Conservation (phyloP, 2,113 vertebrate species). For the Hydrochoerus hydrochaeris region DNA sequence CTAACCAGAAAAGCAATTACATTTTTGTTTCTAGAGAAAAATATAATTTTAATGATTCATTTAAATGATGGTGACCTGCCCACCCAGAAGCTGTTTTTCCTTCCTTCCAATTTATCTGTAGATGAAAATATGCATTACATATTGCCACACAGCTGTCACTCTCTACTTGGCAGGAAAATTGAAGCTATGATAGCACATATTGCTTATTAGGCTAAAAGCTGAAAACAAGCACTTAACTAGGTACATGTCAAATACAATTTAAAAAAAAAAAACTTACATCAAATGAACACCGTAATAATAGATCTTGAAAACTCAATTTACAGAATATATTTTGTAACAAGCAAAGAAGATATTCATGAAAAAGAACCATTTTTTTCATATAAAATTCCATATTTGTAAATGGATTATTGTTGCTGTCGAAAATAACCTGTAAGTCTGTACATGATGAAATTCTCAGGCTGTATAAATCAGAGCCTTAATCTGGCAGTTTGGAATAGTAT, state of each 20-base stretch:
- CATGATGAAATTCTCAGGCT: background rate
- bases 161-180: constrained; percentile 84
- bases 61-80: constrained; percentile 83
- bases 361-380: constrained; percentile 43
- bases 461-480: background rate
- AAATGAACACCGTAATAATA: constrained; percentile 69
- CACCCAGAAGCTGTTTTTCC: constrained; percentile 76
- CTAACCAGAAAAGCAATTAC: constrained; percentile 84
- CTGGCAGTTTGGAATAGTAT: background rate
- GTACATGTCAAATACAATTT: constrained; percentile 71
- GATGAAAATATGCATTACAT: constrained; percentile 83
- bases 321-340: constrained; percentile 23
- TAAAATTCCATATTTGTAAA: constrained; percentile 27
- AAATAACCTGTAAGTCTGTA: background rate
- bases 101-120: constrained; percentile 85
- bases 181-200: constrained; percentile 82
- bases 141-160: constrained; percentile 84
- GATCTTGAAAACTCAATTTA: constrained; percentile 68
- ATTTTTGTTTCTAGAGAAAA: constrained; percentile 77
- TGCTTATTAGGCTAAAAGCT: constrained; percentile 82
- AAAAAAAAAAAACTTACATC: constrained; percentile 68
- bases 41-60: constrained; percentile 81
- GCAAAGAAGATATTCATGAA: constrained; percentile 47
- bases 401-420: background rate
- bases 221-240: constrained; percentile 80